Percentiles rank a stretch among this genome's conserved stretches.
Conservation (phyloP, 2,888 invertebrate species). For the Hypomecis atomaria region DNA sequence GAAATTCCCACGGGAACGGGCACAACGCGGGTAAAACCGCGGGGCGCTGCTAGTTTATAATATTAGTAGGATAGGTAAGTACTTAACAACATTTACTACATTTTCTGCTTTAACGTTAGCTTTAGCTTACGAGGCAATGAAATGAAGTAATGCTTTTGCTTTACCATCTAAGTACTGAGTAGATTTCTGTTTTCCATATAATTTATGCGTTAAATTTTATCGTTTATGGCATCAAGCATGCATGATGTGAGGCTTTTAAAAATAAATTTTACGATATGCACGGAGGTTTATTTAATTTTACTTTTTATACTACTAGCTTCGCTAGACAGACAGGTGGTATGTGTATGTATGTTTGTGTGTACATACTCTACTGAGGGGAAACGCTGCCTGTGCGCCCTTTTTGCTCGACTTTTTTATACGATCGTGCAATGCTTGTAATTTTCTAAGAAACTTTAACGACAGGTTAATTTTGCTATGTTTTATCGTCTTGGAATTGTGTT, state of each 20-base stretch:
- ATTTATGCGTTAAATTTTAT: constrained; percentile 26
- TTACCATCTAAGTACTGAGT: not conserved
- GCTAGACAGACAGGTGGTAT: constrained; percentile 2
- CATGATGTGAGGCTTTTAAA: constrained; percentile 2
- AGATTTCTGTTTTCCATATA: constrained; percentile 5
- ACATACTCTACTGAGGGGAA: constrained; percentile 34
- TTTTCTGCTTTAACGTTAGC: not conserved
- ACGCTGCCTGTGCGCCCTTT: constrained; percentile 46
- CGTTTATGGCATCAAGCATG: constrained; percentile 8
- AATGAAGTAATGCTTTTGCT: too few species aligned
- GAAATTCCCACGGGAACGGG: too few species aligned
- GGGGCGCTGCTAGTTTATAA: too few species aligned
- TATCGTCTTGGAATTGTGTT: constrained; percentile 12
- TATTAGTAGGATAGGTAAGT: too few species aligned
- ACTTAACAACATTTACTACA: too few species aligned
- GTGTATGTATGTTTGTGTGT: not conserved
- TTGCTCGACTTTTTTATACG: constrained; percentile 36
- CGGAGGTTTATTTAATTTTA: not conserved
- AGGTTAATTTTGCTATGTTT: constrained; percentile 27
- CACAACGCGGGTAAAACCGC: too few species aligned
- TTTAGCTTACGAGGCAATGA: too few species aligned
- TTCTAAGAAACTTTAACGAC: constrained; percentile 30
- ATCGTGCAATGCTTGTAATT: constrained; percentile 29
- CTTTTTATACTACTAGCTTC: not conserved
- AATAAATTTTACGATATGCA: constrained; percentile 20